phyloP scores from a whole-genome alignment of 2,888 invertebrate genomes.

The Trichogramma evanescens region DNA sequence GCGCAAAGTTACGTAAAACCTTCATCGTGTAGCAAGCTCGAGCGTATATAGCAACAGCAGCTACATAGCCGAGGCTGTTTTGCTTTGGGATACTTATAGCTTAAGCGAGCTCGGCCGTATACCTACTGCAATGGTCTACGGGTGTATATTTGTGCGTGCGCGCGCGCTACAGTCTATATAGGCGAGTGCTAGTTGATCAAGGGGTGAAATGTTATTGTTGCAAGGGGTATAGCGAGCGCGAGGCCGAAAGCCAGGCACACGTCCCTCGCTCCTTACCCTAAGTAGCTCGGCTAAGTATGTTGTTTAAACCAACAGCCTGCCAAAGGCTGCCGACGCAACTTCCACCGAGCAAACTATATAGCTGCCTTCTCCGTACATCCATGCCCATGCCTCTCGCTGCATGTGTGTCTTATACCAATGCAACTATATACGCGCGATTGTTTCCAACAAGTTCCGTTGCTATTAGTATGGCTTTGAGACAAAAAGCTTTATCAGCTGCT shows the following conservation, averaged over 20 bases:
- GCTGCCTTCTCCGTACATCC: no score
- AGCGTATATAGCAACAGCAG: no score
- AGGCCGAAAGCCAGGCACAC: constrained; percentile 12
- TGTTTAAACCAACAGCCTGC: constrained; percentile 45
- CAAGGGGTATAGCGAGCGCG: constrained; percentile 41
- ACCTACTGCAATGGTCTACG: no score
- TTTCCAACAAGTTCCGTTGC: no score
- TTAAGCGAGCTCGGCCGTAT: no score
- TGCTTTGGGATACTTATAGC: constrained; percentile 2
- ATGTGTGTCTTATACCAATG: no score
- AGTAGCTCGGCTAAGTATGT: constrained; percentile 48
- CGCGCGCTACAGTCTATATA: constrained; percentile 2
- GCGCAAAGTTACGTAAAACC: neutral
- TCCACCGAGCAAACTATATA: no score
- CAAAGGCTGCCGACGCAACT: constrained; percentile 31
- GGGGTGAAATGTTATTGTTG: constrained; percentile 47
- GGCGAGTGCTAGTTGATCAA: constrained; percentile 34
- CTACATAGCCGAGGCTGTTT: constrained; percentile 9
- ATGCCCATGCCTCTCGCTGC: no score
- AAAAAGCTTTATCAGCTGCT: no score
- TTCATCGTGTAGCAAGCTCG: no score
- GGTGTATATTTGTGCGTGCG: neutral
- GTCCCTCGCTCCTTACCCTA: constrained; percentile 24
- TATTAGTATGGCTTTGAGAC: no score
- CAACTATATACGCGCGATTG: no score